Conservation (phyloP, 2,113 vertebrate genomes). For the Prietella phreatophila region DNA sequence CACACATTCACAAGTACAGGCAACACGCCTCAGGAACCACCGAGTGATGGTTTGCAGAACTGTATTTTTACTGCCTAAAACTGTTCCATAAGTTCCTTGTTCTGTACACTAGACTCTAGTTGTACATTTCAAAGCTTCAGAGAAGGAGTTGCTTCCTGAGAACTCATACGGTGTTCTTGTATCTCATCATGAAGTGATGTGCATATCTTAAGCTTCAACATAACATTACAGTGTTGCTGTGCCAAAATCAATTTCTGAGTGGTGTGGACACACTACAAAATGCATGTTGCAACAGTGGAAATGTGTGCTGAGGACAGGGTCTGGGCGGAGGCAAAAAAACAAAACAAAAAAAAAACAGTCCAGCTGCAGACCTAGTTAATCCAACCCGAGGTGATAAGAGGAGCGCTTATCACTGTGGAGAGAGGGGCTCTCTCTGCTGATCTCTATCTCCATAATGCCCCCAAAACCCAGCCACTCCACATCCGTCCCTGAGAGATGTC, state of each 20-base stretch:
- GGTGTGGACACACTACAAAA: conserved; percentile 43
- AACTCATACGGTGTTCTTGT: background rate
- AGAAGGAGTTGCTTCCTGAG: background rate
- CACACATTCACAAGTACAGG: background rate
- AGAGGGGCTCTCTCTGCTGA: conserved; percentile 40
- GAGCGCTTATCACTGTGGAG: conserved; percentile 40
- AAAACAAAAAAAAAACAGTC: conserved; percentile 24
- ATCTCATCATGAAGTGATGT: background rate
- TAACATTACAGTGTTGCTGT: background rate
- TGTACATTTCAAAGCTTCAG: background rate
- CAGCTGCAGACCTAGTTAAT: conserved; percentile 36
- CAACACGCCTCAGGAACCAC: background rate
- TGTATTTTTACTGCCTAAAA: background rate
- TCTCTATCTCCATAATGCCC: conserved; percentile 42
- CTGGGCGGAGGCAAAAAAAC: conserved; percentile 28
- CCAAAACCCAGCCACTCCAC: conserved; percentile 27
- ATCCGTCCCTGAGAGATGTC: conserved; percentile 12
- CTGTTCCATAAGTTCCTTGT: too few relatives aligned
- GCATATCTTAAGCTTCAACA: background rate
- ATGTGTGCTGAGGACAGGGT: conserved; percentile 38
- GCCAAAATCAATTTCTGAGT: conserved; percentile 15
- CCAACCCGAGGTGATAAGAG: conserved; percentile 50
- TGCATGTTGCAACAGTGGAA: conserved; percentile 47
- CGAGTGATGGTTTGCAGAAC: background rate
- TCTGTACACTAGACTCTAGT: too few relatives aligned